phyloP scores from a whole-genome alignment of 2,113 vertebrate genomes.

The Turdus rufiventris region DNA sequence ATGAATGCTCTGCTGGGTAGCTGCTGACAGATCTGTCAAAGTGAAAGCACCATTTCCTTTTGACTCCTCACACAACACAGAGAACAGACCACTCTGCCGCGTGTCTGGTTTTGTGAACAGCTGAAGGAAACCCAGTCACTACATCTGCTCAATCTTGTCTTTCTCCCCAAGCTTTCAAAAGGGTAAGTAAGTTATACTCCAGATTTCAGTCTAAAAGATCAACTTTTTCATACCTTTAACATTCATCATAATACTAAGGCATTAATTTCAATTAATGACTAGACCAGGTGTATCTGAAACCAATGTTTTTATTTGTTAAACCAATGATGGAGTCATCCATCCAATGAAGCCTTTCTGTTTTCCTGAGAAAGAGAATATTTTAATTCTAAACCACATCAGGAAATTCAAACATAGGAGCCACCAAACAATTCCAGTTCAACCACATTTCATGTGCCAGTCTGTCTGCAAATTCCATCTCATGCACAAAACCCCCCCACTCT shows the following conservation, averaged over 20 bases:
- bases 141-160: neutral
- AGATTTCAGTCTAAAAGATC: neutral
- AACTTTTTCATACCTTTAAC: neutral
- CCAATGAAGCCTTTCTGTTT: neutral
- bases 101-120: neutral
- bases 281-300: neutral
- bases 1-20: rapidly evolving
- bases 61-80: neutral
- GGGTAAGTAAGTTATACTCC: neutral
- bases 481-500: neutral
- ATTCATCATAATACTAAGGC: rapidly evolving
- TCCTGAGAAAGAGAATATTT: neutral
- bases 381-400: neutral
- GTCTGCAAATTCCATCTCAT: neutral
- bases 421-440: neutral
- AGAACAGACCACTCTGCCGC: rapidly evolving
- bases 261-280: neutral
- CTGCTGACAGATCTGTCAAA: neutral
- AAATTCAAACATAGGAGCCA: neutral
- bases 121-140: neutral
- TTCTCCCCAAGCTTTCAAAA: neutral
- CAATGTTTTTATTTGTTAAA: neutral
- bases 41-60: neutral
- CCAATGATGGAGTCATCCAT: neutral
- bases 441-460: neutral